phyloP scores from a whole-genome alignment of 2,113 vertebrate genomes.

The Martes martes region DNA sequence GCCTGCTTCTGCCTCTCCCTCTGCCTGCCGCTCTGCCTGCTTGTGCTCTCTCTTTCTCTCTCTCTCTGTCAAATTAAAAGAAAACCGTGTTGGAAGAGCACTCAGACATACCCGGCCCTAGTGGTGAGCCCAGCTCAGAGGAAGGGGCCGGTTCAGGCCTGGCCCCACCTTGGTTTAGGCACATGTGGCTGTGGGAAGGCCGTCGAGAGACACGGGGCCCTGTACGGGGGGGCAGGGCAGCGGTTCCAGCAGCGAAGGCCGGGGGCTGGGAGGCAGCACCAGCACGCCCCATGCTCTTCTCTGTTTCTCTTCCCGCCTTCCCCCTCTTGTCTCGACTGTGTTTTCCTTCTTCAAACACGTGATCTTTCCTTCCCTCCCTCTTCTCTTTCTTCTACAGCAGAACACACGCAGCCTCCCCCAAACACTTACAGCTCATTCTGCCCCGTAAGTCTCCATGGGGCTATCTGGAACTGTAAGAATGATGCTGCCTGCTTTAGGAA shows the following conservation, averaged over 20 bases:
- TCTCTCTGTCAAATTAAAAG: too few relatives aligned
- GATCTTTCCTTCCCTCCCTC: not conserved
- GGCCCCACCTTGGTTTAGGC: not conserved
- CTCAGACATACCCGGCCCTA: not conserved
- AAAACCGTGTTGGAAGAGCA: too few relatives aligned
- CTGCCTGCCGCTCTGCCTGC: too few relatives aligned
- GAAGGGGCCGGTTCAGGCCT: not conserved
- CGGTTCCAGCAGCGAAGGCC: not conserved
- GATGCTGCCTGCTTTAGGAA: not conserved
- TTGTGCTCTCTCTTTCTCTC: too few relatives aligned
- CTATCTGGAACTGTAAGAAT: not conserved
- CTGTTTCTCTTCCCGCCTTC: not conserved
- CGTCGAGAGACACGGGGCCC: too few relatives aligned
- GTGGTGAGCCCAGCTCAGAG: not conserved
- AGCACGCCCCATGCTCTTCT: too few relatives aligned
- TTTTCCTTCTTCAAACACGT: not conserved
- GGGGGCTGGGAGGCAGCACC: not conserved
- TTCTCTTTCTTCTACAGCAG: not conserved
- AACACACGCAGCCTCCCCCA: not conserved
- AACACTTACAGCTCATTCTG: not conserved
- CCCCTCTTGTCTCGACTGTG: not conserved
- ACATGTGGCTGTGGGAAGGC: not conserved
- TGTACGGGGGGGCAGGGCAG: not conserved
- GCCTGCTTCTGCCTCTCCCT: too few relatives aligned
- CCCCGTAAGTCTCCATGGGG: not conserved